phyloP scores from a whole-genome alignment of 1,140 invertebrate genomes.

The Hyles vespertilio region DNA sequence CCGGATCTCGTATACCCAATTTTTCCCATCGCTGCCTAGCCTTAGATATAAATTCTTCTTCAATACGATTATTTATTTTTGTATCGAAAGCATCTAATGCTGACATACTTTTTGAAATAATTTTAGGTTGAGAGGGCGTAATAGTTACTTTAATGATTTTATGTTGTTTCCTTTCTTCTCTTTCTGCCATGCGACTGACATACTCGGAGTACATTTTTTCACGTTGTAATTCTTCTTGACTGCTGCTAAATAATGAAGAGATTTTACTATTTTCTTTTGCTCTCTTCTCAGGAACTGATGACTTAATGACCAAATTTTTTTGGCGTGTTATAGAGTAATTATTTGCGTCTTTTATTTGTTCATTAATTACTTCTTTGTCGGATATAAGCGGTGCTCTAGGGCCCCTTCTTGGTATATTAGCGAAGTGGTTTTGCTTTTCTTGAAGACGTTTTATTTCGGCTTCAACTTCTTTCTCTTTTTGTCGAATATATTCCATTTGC shows the following conservation, averaged over 20 bases:
- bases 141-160: constrained; percentile 85
- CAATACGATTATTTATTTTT: constrained; percentile 77
- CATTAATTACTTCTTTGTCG: constrained; percentile 32
- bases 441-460: constrained; percentile 78
- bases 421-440: constrained; percentile 47
- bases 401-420: constrained; percentile 48
- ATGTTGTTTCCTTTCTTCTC: constrained; percentile 85
- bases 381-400: constrained; percentile 63
- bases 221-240: constrained; percentile 80
- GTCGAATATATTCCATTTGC: constrained; percentile 82
- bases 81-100: constrained; percentile 51
- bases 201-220: constrained; percentile 90
- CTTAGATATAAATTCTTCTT: constrained; percentile 84
- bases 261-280: constrained; percentile 32
- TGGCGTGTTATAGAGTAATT: constrained; percentile 32
- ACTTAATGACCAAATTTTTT: constrained; percentile 28
- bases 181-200: constrained; percentile 84
- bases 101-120: constrained; percentile 59
- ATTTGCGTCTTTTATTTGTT: constrained; percentile 25
- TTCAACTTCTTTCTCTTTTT: constrained; percentile 81
- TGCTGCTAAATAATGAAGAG: constrained; percentile 57
- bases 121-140: constrained; percentile 22
- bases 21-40: constrained; percentile 79
- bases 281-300: constrained; percentile 26
- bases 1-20: constrained; percentile 77